Evolutionary conservation across 2,113 vertebrate genomes (phyloP), one percentile per base, ranked within the genome.

Genomic region (Rhinolophus ferrumequinum): DNA sequence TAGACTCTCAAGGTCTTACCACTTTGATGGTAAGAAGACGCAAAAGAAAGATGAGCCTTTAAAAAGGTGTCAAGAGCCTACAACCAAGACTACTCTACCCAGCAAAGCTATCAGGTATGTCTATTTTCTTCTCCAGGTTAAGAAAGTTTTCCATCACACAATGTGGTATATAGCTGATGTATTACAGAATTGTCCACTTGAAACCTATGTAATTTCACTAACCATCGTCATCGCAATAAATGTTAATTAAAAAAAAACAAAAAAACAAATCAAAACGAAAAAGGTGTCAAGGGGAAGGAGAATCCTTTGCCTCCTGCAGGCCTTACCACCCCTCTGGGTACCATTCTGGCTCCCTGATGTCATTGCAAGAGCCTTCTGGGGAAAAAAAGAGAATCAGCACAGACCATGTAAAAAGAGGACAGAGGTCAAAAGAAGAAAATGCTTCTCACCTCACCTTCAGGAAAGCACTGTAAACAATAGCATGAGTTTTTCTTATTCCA

Each of bases 331-430:
- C 21, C 54, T 52, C 24, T 47, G 8, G 26, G 6, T 33, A 19
- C 12, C 35, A 30, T 5, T 24, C 12, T 11, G 15, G 13, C 2
- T 75, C n/a, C 38, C 5, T 11, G 0, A 18, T 19, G 19, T 7
- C 19, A 44, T 14, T n/a, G 3, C 30, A 67, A 22, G 14, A 66
- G 33, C 8, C 16, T 50, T 15, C 41, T 6, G 10, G 24, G 16
- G 28, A 62, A 50, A 67, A 28, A 85, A 72, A 70, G 9, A 30
- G 8, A 83, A 90, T 81, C 9, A n/a, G 13, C 41, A 52, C 18
- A 72, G 72, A 84, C 14, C 15, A 22, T 83, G 64, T 47, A 3
- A 16, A 81, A 93, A 66, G 30, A 62, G 24, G 85, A 38, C 30
- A 18, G 38, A 67, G 11, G 9, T 4, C 69, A 50, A 90, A 80